These are phyloP conservation scores for Herminia tarsipennalis DNA, from an alignment of 2,888 invertebrate species.

Conservation along the genomic window DNA sequence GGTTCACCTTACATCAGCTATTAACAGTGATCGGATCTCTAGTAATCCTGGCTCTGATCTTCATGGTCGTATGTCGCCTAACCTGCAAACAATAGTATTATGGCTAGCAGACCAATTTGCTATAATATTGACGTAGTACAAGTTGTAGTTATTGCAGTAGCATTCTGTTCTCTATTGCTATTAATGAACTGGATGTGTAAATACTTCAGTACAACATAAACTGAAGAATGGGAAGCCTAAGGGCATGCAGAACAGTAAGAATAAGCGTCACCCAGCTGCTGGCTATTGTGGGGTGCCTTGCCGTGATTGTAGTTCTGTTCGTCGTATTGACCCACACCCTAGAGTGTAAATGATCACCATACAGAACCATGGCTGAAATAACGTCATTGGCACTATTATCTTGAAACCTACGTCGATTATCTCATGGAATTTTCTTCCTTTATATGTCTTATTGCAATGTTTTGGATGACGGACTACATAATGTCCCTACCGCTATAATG, in stretches of 20 bases:
- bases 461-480: conserved; percentile 56
- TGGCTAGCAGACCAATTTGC: conserved; percentile 24
- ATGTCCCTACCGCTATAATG: too few species aligned
- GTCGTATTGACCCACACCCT: conserved; percentile 36
- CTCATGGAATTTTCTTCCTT: conserved; percentile 51
- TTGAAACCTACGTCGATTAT: too few species aligned
- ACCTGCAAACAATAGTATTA: conserved; percentile 49
- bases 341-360: conserved; percentile 2
- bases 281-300: conserved; percentile 45
- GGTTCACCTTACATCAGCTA: conserved; percentile 68
- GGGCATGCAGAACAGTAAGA: conserved; percentile 17
- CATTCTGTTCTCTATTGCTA: conserved; percentile 63
- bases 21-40: conserved; percentile 69
- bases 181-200: conserved; percentile 75
- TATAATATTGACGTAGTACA: conserved; percentile 61
- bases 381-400: too few species aligned
- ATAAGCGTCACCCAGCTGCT: conserved; percentile 44
- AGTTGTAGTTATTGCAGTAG: conserved; percentile 62
- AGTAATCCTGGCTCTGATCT: conserved; percentile 64
- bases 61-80: conserved; percentile 68
- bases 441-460: conserved; percentile 55
- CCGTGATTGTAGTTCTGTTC: conserved; percentile 43
- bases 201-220: conserved; percentile 53
- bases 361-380: background rate
- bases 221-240: background rate